phyloP scores from a whole-genome alignment of 2,888 invertebrate genomes.

The Callosobruchus maculatus region DNA sequence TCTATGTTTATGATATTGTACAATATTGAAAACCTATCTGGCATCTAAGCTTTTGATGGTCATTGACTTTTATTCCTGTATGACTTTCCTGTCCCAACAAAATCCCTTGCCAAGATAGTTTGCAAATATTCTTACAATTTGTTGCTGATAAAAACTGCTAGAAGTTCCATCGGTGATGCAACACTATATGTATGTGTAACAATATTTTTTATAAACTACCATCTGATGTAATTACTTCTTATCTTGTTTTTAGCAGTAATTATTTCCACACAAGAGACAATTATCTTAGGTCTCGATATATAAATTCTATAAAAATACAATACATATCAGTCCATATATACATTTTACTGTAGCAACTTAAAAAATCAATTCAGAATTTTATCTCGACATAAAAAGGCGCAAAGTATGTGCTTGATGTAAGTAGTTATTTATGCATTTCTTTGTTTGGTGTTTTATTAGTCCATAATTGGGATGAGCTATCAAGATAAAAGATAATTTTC shows the following conservation, averaged over 20 bases:
- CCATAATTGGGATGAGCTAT: too few relatives aligned
- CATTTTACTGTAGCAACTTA: neutral
- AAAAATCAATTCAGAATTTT: neutral
- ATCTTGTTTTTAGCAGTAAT: neutral
- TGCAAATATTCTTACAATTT: neutral
- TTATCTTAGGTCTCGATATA: neutral
- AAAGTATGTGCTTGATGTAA: constrained; percentile 13
- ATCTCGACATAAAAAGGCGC: neutral
- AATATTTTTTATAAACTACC: neutral
- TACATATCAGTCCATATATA: neutral
- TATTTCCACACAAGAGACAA: neutral
- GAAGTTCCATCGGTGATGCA: neutral
- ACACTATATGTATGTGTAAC: neutral
- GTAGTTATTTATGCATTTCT: too few relatives aligned
- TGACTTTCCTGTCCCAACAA: too few relatives aligned
- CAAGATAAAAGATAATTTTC: too few relatives aligned
- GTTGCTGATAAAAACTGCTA: neutral
- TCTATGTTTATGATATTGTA: too few relatives aligned
- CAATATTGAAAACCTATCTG: too few relatives aligned
- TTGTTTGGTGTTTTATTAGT: too few relatives aligned
- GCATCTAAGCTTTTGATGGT: too few relatives aligned
- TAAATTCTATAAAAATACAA: neutral
- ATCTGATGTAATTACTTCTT: neutral
- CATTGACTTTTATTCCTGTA: too few relatives aligned
- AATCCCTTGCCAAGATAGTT: too few relatives aligned